Evolutionary conservation across 2,888 invertebrate genomes (phyloP), one percentile per base, ranked within the genome.

Genomic region (Cosmia trapezina): DNA sequence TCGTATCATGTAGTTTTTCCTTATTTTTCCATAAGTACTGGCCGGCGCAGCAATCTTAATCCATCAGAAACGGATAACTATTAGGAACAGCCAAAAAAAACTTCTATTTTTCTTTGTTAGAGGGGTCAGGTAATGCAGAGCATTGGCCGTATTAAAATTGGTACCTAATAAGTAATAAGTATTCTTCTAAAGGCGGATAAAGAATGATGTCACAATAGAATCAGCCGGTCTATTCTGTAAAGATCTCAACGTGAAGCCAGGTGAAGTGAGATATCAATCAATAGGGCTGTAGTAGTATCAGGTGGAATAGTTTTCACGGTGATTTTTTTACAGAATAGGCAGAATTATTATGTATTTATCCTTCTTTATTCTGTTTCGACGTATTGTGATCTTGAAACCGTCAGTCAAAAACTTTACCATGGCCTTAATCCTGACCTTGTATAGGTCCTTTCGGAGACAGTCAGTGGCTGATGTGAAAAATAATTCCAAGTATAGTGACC

Each of bases 11-110:
- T 68, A 57, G 57, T 76, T 83, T 72, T 70, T 76, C 72, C 78
- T 74, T 74, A 72, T 84, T 79, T 75, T 64, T 66, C 19, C 60
- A 65, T 78, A 73, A 64, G 61, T 74, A 83, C 60, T 60, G 53
- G 41, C 37, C 37, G 57, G 54, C 41, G 11, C 60, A 45, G 45
- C 49, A 70, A 53, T 57, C 28, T 54, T 65, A 59, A 80, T 65
- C 59, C 62, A 53, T 49, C 71, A 14, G 33, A 68, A 73, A 72
- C 14, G 28, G 28, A 59, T 45, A 28, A 7, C 9, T 59, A 17
- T 28, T 28, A 7, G 22, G 33, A 33, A 49, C n/a, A 14, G 12
- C 2, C 19, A 14, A 12, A 53, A 73, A 57, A 67, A 51, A 45
- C 28, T 28, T 3, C 28, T 28, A 28, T 28, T 28, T 3, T 28